These are phyloP conservation scores for Trisateles emortualis DNA, from an alignment of 2,888 invertebrate genomes.

Conservation along the genomic window DNA sequence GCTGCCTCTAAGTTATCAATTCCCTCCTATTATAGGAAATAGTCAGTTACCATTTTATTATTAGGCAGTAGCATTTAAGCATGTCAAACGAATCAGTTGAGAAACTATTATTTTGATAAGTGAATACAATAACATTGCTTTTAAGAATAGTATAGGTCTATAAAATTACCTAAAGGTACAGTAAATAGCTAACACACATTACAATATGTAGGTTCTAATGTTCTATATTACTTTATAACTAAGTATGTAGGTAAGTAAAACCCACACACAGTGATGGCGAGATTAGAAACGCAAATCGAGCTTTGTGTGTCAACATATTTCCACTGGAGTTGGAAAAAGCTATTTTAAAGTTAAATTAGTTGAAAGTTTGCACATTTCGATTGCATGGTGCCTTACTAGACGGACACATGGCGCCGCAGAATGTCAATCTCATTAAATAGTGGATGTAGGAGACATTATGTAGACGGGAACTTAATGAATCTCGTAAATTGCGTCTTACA, in stretches of 20 bases:
- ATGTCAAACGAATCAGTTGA: too few species aligned
- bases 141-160: too few species aligned
- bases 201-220: too few species aligned
- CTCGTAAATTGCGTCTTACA: background rate
- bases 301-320: conserved; percentile 48
- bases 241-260: too few species aligned
- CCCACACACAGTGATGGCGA: conserved; percentile 2
- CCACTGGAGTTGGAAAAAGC: conserved; percentile 59
- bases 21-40: too few species aligned
- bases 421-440: conserved; percentile 26
- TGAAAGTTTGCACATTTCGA: conserved; percentile 64
- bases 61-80: too few species aligned
- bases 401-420: conserved; percentile 26
- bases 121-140: too few species aligned
- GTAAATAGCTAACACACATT: too few species aligned
- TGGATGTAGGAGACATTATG: background rate
- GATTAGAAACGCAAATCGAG: conserved; percentile 32
- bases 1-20: too few species aligned
- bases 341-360: conserved; percentile 79
- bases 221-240: background rate
- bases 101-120: too few species aligned
- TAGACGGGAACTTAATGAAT: background rate
- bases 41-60: too few species aligned
- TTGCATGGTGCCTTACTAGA: conserved; percentile 48
- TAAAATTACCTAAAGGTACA: too few species aligned